Evolutionary conservation across 1,140 invertebrate species (phyloP).

Genomic region (Frieseomelitta varia): DNA sequence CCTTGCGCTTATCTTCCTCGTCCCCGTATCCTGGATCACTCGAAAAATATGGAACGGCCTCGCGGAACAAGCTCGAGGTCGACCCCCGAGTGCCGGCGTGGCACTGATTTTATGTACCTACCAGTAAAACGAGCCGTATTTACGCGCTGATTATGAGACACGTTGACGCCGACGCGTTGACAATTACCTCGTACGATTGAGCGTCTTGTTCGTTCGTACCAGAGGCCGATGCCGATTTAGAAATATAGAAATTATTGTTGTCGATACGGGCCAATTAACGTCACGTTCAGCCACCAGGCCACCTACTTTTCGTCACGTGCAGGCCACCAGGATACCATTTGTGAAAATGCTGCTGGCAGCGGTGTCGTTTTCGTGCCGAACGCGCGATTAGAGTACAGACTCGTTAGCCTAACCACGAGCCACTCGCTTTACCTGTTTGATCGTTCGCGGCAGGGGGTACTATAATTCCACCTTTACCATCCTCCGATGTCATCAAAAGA

Average conservation of each 20-base stretch:
- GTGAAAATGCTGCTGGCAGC: slow-evolving; percentile 7
- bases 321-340: background rate
- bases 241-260: slow-evolving; percentile 30
- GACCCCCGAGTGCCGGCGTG: background rate
- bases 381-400: slow-evolving; percentile 51
- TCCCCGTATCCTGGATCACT: slow-evolving; percentile 48
- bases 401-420: slow-evolving; percentile 39
- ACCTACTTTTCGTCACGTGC: slow-evolving; percentile 38
- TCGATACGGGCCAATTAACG: slow-evolving; percentile 42
- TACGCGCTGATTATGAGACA: slow-evolving; percentile 48
- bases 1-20: slow-evolving; percentile 44
- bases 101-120: slow-evolving; percentile 34
- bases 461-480: slow-evolving; percentile 62
- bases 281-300: slow-evolving; percentile 19
- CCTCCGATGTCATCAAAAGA: slow-evolving; percentile 53
- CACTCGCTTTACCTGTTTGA: slow-evolving; percentile 57
- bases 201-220: background rate
- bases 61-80: slow-evolving; percentile 53
- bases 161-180: slow-evolving; percentile 23
- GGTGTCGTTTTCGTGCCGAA: slow-evolving; percentile 31
- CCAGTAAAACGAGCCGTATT: slow-evolving; percentile 52
- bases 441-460: slow-evolving; percentile 56
- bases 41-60: slow-evolving; percentile 51
- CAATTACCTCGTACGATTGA: slow-evolving; percentile 26
- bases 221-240: background rate